Evolutionary conservation across 2,113 vertebrate species (phyloP).

Genomic region (Zosterops hypoxanthus): DNA sequence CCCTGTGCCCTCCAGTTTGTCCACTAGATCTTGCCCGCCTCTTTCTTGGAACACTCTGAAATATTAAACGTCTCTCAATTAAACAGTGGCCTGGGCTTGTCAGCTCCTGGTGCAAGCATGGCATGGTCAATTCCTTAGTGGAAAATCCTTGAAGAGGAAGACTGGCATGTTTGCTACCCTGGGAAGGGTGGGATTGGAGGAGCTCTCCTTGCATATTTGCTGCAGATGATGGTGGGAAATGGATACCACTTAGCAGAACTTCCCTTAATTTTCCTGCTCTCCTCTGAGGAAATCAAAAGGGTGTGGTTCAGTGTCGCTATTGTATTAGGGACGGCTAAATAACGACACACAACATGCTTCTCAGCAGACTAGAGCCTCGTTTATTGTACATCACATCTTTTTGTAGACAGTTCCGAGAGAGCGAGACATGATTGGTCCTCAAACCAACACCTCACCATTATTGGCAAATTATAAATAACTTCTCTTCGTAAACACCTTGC

Average conservation of each 20-base stretch:
- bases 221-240: neutral
- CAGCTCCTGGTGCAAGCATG: neutral
- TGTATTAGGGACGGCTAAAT: no score
- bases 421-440: no score
- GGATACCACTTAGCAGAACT: neutral
- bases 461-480: no score
- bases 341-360: no score
- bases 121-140: neutral
- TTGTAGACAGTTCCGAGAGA: no score
- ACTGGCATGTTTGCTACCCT: neutral
- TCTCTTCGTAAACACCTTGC: no score
- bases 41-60: neutral
- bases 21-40: neutral
- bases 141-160: neutral
- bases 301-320: neutral
- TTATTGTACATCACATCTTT: no score
- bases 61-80: neutral
- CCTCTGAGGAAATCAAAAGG: neutral
- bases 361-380: no score
- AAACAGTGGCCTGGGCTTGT: neutral
- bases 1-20: neutral
- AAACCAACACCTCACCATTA: no score
- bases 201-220: neutral
- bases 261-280: neutral
- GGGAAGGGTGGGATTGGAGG: neutral